Conservation (phyloP, 2,113 vertebrate species). For the Podocnemis expansa region DNA sequence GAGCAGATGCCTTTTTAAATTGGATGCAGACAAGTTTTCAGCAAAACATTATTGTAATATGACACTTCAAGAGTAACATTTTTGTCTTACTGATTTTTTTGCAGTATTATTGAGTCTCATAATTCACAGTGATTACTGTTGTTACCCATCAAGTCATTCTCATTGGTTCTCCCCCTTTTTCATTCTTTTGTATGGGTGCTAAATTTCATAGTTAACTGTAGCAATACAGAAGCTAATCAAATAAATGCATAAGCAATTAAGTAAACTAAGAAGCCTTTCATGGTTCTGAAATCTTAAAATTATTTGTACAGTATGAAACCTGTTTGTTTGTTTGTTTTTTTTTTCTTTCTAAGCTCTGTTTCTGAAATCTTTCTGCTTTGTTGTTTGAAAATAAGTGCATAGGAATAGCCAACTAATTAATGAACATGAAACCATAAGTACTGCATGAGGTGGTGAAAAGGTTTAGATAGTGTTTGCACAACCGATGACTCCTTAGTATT, state of each 20-base stretch:
- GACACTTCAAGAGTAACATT: conserved; percentile 73
- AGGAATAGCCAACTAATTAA: conserved; percentile 8
- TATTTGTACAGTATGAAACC: background rate
- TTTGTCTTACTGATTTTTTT: conserved; percentile 75
- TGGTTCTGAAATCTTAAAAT: background rate
- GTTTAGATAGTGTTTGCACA: background rate
- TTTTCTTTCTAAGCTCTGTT: too few species aligned
- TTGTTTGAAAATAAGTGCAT: background rate
- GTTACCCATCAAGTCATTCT: conserved; percentile 50
- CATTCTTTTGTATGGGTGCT: conserved; percentile 26
- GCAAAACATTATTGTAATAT: conserved; percentile 76
- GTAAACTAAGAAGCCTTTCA: conserved; percentile 15
- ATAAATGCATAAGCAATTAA: conserved; percentile 27
- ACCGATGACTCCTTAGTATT: conserved; percentile 8
- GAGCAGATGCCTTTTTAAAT: conserved; percentile 82
- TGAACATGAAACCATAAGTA: background rate
- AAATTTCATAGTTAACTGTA: conserved; percentile 47
- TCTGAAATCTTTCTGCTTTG: background rate
- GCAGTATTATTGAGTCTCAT: conserved; percentile 17
- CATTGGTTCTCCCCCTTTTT: conserved; percentile 19
- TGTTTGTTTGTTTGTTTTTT: background rate
- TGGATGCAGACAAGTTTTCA: conserved; percentile 75
- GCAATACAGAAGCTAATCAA: conserved; percentile 28
- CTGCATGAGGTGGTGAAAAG: background rate
- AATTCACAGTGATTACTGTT: conserved; percentile 70